These are phyloP conservation scores for Anguilla marmorata DNA, from an alignment of 2,797 vertebrate species.

Conservation along the genomic window DNA sequence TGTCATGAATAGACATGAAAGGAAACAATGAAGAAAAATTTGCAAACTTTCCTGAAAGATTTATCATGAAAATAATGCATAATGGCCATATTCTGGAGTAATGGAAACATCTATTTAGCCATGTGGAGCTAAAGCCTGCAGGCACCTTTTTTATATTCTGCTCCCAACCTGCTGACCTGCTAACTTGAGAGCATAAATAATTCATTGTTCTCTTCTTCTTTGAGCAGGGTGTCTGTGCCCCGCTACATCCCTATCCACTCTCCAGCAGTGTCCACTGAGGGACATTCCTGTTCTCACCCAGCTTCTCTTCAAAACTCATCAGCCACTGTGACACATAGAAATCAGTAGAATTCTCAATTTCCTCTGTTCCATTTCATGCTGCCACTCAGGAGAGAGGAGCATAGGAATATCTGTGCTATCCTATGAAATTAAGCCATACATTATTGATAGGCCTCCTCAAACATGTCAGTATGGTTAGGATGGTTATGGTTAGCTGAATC, in stretches of 20 bases:
- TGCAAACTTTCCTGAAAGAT: neutral
- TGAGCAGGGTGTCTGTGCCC: constrained; percentile 7
- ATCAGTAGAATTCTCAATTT: constrained; percentile 51
- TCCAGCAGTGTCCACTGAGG: neutral
- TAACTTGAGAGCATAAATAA: constrained; percentile 31
- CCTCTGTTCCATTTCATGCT: constrained; percentile 35
- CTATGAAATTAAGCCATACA: constrained; percentile 24
- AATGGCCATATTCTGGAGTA: neutral
- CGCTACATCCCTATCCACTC: neutral
- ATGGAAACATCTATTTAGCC: constrained; percentile 20
- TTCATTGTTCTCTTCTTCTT: constrained; percentile 17
- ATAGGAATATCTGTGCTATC: neutral
- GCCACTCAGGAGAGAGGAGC: neutral
- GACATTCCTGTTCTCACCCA: neutral
- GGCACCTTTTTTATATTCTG: constrained; percentile 12
- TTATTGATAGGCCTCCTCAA: constrained; percentile 34
- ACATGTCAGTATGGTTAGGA: constrained; percentile 28
- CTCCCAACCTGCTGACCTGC: constrained; percentile 4
- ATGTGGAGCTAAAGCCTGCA: constrained; percentile 16
- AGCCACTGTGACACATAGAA: constrained; percentile 20
- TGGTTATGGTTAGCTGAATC: neutral
- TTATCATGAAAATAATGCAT: neutral
- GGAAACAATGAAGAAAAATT: neutral
- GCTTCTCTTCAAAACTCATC: constrained; percentile 25
- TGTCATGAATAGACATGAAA: neutral